A percentile compares a stretch with the other conserved stretches of the same genome.
Evolutionary conservation across 2,113 vertebrate genomes (phyloP).

Genomic region (Crocuta crocuta): DNA sequence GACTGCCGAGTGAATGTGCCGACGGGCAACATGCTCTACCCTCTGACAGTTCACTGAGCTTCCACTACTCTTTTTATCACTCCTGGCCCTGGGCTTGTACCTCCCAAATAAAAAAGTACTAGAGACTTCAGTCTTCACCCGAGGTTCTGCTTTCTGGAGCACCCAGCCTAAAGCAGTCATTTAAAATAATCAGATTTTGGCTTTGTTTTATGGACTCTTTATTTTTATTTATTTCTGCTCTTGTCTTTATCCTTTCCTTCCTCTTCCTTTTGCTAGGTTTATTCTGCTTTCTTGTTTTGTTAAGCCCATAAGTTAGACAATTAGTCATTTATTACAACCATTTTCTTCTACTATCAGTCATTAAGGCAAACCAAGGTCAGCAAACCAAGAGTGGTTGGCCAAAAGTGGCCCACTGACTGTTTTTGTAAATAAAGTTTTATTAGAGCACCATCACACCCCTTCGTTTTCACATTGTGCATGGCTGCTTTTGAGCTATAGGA

Average conservation of each 20-base stretch:
- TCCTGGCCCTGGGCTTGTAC: not conserved
- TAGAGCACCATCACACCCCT: not conserved
- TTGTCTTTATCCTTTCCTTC: not conserved
- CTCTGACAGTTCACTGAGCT: not conserved
- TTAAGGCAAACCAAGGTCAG: not conserved
- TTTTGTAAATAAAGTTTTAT: constrained; percentile 41
- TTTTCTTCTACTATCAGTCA: not conserved
- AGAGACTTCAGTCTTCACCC: not conserved
- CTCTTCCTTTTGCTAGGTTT: not conserved
- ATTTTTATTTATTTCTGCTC: not conserved
- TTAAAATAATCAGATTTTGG: constrained; percentile 5
- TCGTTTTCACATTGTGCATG: not conserved
- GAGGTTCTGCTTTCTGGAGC: not conserved
- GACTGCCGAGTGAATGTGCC: too few relatives aligned
- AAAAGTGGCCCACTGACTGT: not conserved
- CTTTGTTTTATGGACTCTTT: constrained; percentile 38
- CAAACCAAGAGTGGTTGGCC: not conserved
- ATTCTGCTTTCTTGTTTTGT: not conserved
- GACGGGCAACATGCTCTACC: not conserved
- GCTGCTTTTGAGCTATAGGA: not conserved
- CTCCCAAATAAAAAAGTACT: not conserved
- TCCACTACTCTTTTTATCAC: not conserved
- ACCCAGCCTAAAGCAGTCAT: not conserved
- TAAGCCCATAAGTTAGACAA: not conserved
- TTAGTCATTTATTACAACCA: not conserved